Evolutionary conservation across 2,888 invertebrate genomes (phyloP).

Genomic region (Lasioglossum marginatum): DNA sequence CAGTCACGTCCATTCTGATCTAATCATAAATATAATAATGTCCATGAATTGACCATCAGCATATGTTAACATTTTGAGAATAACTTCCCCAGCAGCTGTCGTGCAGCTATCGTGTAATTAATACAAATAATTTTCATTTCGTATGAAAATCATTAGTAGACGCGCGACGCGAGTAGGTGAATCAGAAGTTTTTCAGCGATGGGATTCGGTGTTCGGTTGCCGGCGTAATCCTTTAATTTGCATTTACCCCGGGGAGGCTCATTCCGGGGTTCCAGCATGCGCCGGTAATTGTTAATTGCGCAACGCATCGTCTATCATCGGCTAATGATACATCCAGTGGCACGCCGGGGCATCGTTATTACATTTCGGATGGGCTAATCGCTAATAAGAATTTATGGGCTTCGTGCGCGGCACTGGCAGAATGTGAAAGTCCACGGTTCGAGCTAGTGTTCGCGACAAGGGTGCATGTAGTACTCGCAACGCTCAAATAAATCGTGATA

Average conservation of each 20-base stretch:
- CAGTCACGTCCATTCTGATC: background rate
- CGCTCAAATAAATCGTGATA: constrained; percentile 36
- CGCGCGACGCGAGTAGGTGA: background rate
- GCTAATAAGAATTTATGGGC: constrained; percentile 73
- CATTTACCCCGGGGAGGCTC: constrained; percentile 35
- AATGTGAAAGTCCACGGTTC: constrained; percentile 73
- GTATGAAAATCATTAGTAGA: too few relatives aligned
- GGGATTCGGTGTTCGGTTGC: constrained; percentile 41
- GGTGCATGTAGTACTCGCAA: constrained; percentile 38
- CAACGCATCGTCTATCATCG: constrained; percentile 69
- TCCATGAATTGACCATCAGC: too few relatives aligned
- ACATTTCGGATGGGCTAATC: constrained; percentile 74
- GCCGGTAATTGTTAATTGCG: constrained; percentile 69
- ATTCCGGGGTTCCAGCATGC: constrained; percentile 15
- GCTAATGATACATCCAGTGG: constrained; percentile 69
- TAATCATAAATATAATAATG: too few relatives aligned
- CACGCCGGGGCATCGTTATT: constrained; percentile 61
- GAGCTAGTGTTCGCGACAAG: constrained; percentile 51
- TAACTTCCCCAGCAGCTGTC: too few relatives aligned
- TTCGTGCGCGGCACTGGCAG: constrained; percentile 66
- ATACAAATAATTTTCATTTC: too few relatives aligned
- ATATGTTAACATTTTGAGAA: too few relatives aligned
- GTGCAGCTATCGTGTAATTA: too few relatives aligned
- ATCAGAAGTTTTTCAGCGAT: constrained; percentile 27
- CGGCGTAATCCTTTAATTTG: constrained; percentile 48